phyloP scores from a whole-genome alignment of 2,888 invertebrate species.

The Acanthosepion lycidas region DNA sequence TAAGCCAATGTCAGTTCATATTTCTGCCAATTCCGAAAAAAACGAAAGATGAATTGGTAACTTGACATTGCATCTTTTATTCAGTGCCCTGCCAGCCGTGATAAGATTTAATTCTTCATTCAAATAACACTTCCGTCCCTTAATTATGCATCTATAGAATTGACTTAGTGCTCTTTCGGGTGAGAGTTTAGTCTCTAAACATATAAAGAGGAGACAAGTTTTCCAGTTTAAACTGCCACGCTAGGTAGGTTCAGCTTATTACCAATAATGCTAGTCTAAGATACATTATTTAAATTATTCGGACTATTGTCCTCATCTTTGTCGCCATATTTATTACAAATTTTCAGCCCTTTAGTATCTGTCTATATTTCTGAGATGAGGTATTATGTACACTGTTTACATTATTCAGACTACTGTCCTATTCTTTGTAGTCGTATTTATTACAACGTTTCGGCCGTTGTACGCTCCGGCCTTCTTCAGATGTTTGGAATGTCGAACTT shows the following conservation, averaged over 20 bases:
- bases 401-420: no score
- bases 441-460: no score
- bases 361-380: no score
- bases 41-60: neutral
- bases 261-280: neutral
- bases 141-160: neutral
- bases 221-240: neutral
- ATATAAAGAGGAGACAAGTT: neutral
- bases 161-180: neutral
- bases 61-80: neutral
- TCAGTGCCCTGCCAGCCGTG: neutral
- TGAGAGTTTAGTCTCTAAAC: neutral
- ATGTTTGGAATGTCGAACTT: no score
- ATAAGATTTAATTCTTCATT: neutral
- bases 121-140: neutral
- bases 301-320: no score
- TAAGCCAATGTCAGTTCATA: neutral
- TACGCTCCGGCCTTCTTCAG: no score
- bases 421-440: no score
- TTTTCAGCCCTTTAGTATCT: no score
- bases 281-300: no score
- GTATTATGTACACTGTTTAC: no score
- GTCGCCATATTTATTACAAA: no score
- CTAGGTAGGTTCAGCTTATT: neutral
- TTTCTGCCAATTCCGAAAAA: neutral